Conservation (phyloP, 2,113 vertebrate genomes). For the Python bivittatus region DNA sequence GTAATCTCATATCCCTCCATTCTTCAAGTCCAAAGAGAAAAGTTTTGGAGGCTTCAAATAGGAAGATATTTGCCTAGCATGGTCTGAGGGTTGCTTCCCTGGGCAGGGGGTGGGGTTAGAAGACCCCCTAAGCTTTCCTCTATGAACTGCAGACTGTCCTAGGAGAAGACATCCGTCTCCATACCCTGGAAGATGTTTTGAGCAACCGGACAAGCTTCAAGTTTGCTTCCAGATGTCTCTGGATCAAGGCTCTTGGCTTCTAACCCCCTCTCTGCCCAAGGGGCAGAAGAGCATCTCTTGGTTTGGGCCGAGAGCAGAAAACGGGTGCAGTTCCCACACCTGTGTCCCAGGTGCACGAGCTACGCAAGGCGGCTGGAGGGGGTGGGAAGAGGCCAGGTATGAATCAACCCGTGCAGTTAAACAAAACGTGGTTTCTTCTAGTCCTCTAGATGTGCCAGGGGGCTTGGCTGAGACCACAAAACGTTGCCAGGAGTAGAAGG, state of each 20-base stretch:
- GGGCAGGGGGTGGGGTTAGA: background rate
- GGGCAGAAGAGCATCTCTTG: background rate
- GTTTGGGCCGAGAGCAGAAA: background rate
- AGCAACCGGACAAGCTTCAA: background rate
- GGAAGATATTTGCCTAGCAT: background rate
- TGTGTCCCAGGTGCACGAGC: background rate
- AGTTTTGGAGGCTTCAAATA: slow-evolving; percentile 50
- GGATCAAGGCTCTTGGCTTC: background rate
- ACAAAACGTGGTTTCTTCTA: background rate
- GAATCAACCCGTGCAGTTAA: background rate
- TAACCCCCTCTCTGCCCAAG: background rate
- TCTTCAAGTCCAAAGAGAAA: slow-evolving; percentile 72
- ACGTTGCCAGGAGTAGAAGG: background rate
- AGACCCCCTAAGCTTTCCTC: background rate
- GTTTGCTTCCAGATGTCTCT: background rate
- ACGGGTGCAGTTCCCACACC: background rate
- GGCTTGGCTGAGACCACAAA: slow-evolving; percentile 16
- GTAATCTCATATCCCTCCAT: slow-evolving; percentile 67
- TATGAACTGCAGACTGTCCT: background rate
- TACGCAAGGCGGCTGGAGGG: background rate
- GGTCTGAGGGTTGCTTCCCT: background rate
- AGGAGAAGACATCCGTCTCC: background rate
- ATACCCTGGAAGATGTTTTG: background rate
- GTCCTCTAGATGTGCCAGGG: background rate
- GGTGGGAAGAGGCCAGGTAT: no score